A percentile compares a stretch with the other conserved stretches of the same genome.
These are phyloP conservation scores for Candidula unifasciata DNA, from an alignment of 2,888 invertebrate genomes.

Conservation along the genomic window DNA sequence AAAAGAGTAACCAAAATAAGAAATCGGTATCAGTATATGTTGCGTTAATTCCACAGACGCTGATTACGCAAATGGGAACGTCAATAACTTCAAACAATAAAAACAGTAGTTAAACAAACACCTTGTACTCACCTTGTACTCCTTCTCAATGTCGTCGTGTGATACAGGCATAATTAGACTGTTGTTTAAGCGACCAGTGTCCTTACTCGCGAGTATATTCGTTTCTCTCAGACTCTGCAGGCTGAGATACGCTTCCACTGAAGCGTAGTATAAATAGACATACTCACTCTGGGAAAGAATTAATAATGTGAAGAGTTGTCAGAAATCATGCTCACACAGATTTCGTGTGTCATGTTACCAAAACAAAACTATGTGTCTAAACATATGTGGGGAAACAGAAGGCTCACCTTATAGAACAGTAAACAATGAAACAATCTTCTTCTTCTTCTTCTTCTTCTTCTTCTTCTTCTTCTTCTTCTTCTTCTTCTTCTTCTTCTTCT, in stretches of 20 bases:
- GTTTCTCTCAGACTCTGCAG: not conserved
- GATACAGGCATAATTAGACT: not conserved
- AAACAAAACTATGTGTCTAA: no score
- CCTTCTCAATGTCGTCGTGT: not conserved
- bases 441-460: not conserved
- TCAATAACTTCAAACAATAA: no score
- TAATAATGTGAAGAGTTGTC: no score
- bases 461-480: not conserved
- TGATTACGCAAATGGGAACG: not conserved
- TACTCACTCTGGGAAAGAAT: constrained; percentile 13
- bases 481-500: not conserved
- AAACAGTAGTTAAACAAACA: no score
- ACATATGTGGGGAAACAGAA: no score
- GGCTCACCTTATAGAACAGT: no score
- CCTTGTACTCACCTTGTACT: constrained; percentile 6
- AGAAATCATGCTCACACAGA: no score
- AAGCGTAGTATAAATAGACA: not conserved
- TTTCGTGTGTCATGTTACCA: no score
- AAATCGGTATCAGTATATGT: no score
- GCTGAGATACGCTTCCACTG: constrained; percentile 27
- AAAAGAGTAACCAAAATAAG: no score
- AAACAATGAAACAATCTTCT: no score
- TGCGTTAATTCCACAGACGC: not conserved
- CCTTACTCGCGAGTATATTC: not conserved
- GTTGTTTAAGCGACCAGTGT: not conserved